Conservation (phyloP, 2,888 invertebrate species). For the Acleris cristana region DNA sequence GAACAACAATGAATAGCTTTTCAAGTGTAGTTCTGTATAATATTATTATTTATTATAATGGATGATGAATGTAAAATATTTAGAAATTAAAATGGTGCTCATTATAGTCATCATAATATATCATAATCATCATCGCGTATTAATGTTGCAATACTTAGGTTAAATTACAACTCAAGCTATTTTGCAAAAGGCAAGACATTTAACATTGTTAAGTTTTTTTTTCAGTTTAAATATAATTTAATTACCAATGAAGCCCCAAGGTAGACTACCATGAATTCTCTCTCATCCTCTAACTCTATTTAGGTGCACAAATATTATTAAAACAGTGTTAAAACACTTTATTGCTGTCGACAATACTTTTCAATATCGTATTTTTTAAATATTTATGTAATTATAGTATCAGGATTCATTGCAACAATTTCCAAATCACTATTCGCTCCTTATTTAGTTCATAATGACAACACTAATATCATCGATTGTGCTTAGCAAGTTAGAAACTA, state of each 20-base stretch:
- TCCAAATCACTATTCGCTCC: not conserved
- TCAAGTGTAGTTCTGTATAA: not conserved
- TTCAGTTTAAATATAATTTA: not conserved
- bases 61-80: not conserved
- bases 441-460: not conserved
- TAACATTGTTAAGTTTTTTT: not conserved
- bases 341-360: constrained; percentile 24
- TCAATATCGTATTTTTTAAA: constrained; percentile 1
- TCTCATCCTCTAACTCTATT: constrained; percentile 17
- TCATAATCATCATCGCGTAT: not conserved
- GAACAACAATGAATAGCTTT: not conserved
- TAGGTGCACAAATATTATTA: constrained; percentile 15
- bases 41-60: not conserved
- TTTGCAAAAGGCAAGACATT: not conserved
- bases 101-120: not conserved
- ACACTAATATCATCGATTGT: too few species aligned
- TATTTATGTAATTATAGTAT: constrained; percentile 2
- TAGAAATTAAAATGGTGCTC: not conserved
- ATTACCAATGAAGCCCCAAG: constrained; percentile 13
- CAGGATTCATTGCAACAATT: not conserved
- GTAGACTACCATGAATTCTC: constrained; percentile 15
- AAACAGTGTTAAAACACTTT: constrained; percentile 24
- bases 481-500: too few species aligned
- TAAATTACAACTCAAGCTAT: not conserved
- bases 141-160: not conserved